Conservation (phyloP, 1,140 invertebrate species). For the Ylistrum balloti region DNA sequence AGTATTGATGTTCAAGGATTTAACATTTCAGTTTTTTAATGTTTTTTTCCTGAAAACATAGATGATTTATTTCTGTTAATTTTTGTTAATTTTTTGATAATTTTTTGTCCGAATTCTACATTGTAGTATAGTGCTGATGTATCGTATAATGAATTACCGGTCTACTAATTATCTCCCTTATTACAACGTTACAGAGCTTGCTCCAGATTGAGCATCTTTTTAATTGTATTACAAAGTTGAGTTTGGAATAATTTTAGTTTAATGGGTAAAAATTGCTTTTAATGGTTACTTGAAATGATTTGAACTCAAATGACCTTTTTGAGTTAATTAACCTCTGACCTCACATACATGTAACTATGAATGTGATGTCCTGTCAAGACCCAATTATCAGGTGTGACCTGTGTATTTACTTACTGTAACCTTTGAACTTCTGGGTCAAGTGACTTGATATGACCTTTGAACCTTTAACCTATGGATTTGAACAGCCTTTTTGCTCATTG, state of each 20-base stretch:
- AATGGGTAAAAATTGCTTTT: not conserved
- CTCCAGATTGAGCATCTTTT: not conserved
- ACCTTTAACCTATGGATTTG: not conserved
- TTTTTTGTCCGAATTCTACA: not conserved
- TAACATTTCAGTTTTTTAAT: not conserved
- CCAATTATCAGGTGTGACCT: not conserved
- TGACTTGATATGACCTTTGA: not conserved
- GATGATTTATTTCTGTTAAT: conserved; percentile 34
- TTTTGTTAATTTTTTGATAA: not conserved
- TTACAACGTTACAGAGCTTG: not conserved
- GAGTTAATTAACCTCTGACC: not conserved
- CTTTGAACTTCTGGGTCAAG: not conserved
- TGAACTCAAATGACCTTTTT: not conserved
- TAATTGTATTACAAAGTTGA: conserved; percentile 19
- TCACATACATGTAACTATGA: not conserved
- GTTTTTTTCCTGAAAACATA: not conserved
- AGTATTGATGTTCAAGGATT: too few relatives aligned
- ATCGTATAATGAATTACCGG: not conserved
- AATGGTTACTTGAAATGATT: not conserved
- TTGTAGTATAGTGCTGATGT: not conserved
- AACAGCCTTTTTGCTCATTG: conserved; percentile 33
- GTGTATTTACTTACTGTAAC: too few relatives aligned
- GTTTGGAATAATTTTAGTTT: not conserved
- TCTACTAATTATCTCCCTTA: not conserved
- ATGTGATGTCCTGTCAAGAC: not conserved